Percentiles rank a stretch among this genome's conserved stretches.
phyloP scores from a whole-genome alignment of 2,113 vertebrate genomes.

The Arothron firmamentum region DNA sequence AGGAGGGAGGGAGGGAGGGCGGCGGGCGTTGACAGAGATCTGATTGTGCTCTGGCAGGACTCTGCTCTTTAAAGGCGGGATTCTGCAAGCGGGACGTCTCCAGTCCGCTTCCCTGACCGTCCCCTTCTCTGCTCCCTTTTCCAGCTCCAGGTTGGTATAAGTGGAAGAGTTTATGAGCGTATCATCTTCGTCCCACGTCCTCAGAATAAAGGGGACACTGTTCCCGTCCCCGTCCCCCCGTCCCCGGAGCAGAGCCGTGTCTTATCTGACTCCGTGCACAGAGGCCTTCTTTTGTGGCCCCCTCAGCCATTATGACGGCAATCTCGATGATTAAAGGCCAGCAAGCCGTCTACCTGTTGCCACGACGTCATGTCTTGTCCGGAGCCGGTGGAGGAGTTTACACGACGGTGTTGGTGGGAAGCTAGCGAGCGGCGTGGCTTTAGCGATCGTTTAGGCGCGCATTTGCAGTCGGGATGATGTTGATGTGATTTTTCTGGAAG shows the following conservation, averaged over 20 bases:
- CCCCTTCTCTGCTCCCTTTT: neutral
- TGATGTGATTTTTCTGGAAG: conserved; percentile 10
- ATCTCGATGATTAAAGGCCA: conserved; percentile 64
- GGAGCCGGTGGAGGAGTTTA: conserved; percentile 46
- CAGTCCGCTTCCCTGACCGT: conserved; percentile 10
- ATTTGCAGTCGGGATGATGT: conserved; percentile 29
- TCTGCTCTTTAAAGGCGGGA: conserved; percentile 43
- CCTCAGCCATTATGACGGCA: conserved; percentile 65
- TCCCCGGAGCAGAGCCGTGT: conserved; percentile 44
- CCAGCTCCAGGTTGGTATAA: conserved; percentile 16
- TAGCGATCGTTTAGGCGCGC: conserved; percentile 24
- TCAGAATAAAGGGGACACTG: conserved; percentile 51
- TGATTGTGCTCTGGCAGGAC: conserved; percentile 60
- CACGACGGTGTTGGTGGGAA: conserved; percentile 63
- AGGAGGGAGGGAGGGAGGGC: conserved; percentile 37
- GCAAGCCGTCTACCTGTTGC: conserved; percentile 67
- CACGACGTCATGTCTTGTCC: conserved; percentile 75
- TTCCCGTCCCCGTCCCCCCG: too few species aligned
- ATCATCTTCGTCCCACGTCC: conserved; percentile 26
- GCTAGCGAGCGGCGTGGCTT: conserved; percentile 64
- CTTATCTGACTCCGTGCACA: conserved; percentile 60
- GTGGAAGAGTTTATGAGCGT: conserved; percentile 5
- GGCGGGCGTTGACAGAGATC: conserved; percentile 52
- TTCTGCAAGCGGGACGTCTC: conserved; percentile 41
- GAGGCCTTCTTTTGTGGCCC: conserved; percentile 51